Percentiles rank a stretch among this genome's conserved stretches.
These are phyloP conservation scores for Pipra filicauda DNA, from an alignment of 2,113 vertebrate genomes.

Conservation along the genomic window DNA sequence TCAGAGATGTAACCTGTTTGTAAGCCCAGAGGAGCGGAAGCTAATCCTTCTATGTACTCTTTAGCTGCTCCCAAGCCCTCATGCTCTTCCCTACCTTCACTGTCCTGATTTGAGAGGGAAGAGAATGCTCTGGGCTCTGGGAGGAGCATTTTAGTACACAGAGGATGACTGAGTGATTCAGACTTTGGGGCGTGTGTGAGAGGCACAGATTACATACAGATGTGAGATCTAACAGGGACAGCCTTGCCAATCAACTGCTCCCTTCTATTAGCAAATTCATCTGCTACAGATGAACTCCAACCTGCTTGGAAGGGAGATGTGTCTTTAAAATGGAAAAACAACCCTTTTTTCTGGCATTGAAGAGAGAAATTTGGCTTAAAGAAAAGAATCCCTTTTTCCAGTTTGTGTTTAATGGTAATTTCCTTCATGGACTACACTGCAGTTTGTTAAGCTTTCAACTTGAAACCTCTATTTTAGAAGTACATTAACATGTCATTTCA, in stretches of 20 bases:
- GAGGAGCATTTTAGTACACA: fast-evolving
- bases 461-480: background rate
- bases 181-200: fast-evolving
- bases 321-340: background rate
- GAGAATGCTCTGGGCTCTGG: background rate
- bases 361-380: background rate
- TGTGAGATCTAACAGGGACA: background rate
- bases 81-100: background rate
- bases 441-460: background rate
- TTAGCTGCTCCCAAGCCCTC: background rate
- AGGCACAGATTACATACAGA: background rate
- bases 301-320: background rate
- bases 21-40: background rate
- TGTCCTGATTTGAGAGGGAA: background rate
- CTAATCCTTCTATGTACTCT: background rate
- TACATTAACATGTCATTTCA: background rate
- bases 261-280: background rate
- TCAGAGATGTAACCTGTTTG: background rate
- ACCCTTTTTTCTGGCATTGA: background rate
- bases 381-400: background rate
- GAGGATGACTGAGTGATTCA: background rate
- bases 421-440: background rate
- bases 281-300: background rate
- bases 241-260: background rate
- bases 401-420: background rate